Conservation (phyloP, 2,888 invertebrate genomes). For the Nemurella pictetii region DNA sequence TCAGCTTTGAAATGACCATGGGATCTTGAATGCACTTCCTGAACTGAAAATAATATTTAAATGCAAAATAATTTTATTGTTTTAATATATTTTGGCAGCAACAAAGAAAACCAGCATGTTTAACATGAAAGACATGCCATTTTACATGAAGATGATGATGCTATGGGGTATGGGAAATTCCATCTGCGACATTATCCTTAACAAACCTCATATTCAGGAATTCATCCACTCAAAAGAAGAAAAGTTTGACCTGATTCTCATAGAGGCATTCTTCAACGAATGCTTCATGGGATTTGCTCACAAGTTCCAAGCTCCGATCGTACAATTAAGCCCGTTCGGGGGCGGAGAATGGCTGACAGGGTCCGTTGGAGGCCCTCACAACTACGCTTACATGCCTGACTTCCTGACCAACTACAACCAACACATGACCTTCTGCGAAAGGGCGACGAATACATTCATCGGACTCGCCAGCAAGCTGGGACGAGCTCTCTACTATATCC, state of each 20-base stretch:
- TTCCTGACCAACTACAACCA: slow-evolving; percentile 55
- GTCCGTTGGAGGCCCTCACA: slow-evolving; percentile 55
- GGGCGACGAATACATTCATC: slow-evolving; percentile 55
- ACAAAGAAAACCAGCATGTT: neutral
- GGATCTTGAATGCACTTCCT: no score
- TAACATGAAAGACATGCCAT: neutral
- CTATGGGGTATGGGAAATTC: slow-evolving; percentile 13
- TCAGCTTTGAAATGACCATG: no score
- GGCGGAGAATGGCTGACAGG: slow-evolving; percentile 54
- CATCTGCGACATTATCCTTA: neutral
- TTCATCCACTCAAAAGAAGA: slow-evolving; percentile 28
- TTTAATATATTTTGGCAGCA: neutral
- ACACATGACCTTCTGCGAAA: slow-evolving; percentile 53
- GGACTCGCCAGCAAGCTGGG: neutral
- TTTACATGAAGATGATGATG: neutral
- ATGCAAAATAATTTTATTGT: no score
- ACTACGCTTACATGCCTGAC: slow-evolving; percentile 57
- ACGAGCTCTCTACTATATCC: slow-evolving; percentile 25
- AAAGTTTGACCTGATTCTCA: slow-evolving; percentile 38
- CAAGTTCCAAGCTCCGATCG: slow-evolving; percentile 43
- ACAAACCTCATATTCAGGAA: slow-evolving; percentile 13
- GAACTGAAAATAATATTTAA: no score
- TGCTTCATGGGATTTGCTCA: slow-evolving; percentile 38
- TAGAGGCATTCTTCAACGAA: slow-evolving; percentile 34
- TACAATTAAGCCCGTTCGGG: slow-evolving; percentile 53